Evolutionary conservation across 2,113 vertebrate species (phyloP).

Genomic region (Hemibagrus wyckioides): DNA sequence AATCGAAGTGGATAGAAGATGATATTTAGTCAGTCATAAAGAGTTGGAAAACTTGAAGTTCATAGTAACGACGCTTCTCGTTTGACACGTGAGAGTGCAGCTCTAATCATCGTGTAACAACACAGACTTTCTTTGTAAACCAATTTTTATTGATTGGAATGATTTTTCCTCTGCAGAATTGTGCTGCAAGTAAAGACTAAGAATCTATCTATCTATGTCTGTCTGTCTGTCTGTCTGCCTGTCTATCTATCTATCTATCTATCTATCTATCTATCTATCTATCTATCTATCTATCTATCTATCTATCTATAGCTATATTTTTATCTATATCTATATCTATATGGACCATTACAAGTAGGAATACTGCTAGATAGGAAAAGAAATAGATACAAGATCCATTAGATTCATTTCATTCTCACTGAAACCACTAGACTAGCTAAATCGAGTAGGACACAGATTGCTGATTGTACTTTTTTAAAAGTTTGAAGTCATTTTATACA

Average conservation of each 20-base stretch:
- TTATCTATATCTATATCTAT: neutral
- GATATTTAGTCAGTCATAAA: neutral
- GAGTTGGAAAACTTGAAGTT: neutral
- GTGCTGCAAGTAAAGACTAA: neutral
- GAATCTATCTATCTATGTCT: neutral
- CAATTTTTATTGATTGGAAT: neutral
- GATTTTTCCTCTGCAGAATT: neutral
- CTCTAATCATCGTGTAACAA: neutral
- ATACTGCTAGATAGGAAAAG: neutral
- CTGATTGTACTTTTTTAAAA: neutral
- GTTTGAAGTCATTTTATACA: neutral
- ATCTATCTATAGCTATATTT: neutral
- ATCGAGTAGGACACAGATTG: neutral
- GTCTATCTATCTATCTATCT: neutral
- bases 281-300: neutral
- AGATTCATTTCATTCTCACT: neutral
- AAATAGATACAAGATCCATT: neutral
- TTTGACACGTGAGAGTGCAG: neutral
- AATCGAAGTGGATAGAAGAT: neutral
- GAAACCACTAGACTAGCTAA: neutral
- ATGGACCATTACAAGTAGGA: neutral
- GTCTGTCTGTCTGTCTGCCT: neutral
- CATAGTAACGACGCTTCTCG: neutral
- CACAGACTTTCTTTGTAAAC: neutral
- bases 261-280: too few species aligned